Base-by-base conservation (phyloP, 2,888 invertebrate genomes). In the Tachina lurida region DNA sequence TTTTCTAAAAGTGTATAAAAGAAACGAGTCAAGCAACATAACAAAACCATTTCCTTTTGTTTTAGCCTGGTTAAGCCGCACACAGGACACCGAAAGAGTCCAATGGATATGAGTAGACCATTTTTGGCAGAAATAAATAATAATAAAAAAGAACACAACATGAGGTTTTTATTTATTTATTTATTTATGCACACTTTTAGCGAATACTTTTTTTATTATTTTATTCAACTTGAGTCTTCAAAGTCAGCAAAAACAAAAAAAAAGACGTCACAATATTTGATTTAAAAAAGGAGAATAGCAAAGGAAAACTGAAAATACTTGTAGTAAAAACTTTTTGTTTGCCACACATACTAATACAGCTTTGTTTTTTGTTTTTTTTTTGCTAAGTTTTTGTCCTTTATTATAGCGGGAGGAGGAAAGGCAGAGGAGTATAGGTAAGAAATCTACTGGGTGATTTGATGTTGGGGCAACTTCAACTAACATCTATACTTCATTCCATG, bases 141-240 rank as follows among this genome's bases (percentile, higher is more conserved):
- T 62, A 31, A 54, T 15, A 10, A 54, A 52, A 52, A 65, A 52
- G 58, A 65, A 71, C 17, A 39, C 31, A 49, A 68, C 54, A 68
- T 68, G 43, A 79, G 73, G n/a, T 80, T 80, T 76, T 75, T 80
- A 70, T 84, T 80, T 80, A 70, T 84, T 80, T 80, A 70, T 84
- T 80, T 84, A 80, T 84, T 80, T 84, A 80, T 80, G 84, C 79
- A 84, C 80, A 84, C 74, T 80, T 80, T 84, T 60, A 71, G 63
- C 65, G 54, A 43, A 54, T 68, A 41, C 68, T 49, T 67, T 52
- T 67, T 52, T 45, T 60, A 41, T 15, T 7, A 22, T 65, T 39
- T 56, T 52, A 19, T 47, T 49, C 52, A 39, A 67, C 67, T 67
- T 52, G 60, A 77, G 52, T 73, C 56, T 73, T 49, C 22, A 68